Evolutionary conservation across 2,797 vertebrate species (phyloP).

Genomic region (Hylomyscus alleni): DNA sequence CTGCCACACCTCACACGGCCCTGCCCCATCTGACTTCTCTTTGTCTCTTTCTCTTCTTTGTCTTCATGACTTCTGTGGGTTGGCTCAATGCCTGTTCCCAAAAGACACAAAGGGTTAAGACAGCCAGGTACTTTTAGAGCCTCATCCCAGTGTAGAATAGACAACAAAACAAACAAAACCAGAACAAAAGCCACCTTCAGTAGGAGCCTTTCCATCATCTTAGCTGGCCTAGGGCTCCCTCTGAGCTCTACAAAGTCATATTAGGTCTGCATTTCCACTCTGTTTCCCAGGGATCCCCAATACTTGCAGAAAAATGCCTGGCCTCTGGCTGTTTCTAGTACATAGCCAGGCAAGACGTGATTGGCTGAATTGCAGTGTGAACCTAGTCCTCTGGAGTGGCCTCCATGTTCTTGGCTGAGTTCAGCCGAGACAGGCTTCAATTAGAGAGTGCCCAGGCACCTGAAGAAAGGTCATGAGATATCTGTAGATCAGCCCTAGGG

Average conservation of each 20-base stretch:
- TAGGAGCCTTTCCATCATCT: background rate
- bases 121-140: background rate
- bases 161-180: background rate
- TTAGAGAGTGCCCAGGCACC: background rate
- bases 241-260: background rate
- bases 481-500: background rate
- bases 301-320: background rate
- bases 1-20: background rate
- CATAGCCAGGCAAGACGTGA: background rate
- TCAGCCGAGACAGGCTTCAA: background rate
- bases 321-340: background rate
- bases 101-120: background rate
- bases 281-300: background rate
- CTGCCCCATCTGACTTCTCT: background rate
- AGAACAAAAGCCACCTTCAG: background rate
- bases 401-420: background rate
- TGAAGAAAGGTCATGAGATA: background rate
- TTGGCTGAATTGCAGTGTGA: accelerated
- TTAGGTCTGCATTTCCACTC: background rate
- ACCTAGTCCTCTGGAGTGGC: background rate
- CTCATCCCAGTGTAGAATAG: background rate
- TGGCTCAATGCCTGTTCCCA: background rate
- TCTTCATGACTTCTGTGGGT: background rate
- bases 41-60: background rate
- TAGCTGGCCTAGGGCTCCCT: background rate